Percentiles rank a stretch among this genome's conserved stretches.
Evolutionary conservation across 23 tunicate genomes (phyloP).

Genomic region (Ascidia mentula): DNA sequence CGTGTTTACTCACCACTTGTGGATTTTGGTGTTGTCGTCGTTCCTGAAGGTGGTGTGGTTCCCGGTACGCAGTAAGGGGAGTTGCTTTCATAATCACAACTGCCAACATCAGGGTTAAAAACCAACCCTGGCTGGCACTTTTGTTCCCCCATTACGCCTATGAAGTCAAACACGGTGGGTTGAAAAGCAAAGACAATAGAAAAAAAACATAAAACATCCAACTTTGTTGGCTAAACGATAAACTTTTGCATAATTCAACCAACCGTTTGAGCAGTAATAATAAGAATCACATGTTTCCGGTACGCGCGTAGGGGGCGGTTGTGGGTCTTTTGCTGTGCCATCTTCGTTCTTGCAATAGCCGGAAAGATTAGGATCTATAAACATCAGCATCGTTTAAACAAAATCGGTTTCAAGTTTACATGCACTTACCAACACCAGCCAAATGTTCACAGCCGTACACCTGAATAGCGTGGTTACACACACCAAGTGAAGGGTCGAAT

Average conservation of each 20-base stretch:
- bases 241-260: no score
- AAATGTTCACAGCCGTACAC: neutral
- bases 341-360: neutral
- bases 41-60: neutral
- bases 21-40: neutral
- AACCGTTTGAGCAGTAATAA: neutral
- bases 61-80: conserved; percentile 13
- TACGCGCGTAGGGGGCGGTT: neutral
- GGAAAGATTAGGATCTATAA: neutral
- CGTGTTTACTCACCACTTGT: neutral
- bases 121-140: conserved; percentile 18
- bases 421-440: conserved; percentile 4
- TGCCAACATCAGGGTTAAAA: conserved; percentile 16
- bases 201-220: no score
- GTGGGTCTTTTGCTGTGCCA: neutral
- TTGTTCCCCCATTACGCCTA: neutral
- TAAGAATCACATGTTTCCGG: neutral
- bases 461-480: neutral
- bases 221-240: no score
- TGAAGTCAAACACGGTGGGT: no score
- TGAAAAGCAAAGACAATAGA: no score
- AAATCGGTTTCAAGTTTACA: no score
- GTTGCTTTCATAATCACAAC: conserved; percentile 26
- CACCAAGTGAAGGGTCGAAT: conserved; percentile 5
- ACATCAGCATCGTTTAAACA: no score